phyloP scores from a whole-genome alignment of 2,797 vertebrate species.

The Hylomyscus alleni region DNA sequence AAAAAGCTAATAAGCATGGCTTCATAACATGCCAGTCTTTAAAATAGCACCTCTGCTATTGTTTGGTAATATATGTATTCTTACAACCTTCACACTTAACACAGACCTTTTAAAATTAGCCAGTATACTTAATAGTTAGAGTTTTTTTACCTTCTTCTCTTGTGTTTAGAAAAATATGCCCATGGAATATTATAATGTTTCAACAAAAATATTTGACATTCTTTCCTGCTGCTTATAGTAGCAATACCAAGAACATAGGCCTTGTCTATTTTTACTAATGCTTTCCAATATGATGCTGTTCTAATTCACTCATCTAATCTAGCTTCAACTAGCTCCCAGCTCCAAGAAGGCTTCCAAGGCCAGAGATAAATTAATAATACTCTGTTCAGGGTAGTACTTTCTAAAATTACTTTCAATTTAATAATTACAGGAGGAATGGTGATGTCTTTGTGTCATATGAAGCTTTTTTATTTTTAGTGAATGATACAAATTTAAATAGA shows the following conservation, averaged over 20 bases:
- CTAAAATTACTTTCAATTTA: conserved; percentile 89
- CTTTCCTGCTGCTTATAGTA: conserved; percentile 67
- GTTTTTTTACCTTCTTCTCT: conserved; percentile 71
- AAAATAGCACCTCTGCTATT: conserved; percentile 55
- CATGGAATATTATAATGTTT: conserved; percentile 67
- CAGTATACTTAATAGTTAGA: background rate
- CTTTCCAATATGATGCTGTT: conserved; percentile 87
- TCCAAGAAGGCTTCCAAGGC: conserved; percentile 84
- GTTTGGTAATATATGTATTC: conserved; percentile 40
- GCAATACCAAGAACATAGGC: conserved; percentile 84
- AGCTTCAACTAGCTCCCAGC: conserved; percentile 85
- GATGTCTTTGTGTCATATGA: conserved; percentile 80
- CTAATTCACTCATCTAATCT: conserved; percentile 89
- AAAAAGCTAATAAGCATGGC: conserved; percentile 70
- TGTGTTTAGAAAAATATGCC: conserved; percentile 71
- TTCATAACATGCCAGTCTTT: conserved; percentile 55
- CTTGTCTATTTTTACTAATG: conserved; percentile 84
- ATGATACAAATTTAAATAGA: conserved; percentile 86
- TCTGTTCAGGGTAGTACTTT: conserved; percentile 87
- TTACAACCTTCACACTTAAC: conserved; percentile 17
- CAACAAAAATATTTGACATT: conserved; percentile 74
- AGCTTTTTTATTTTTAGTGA: conserved; percentile 84
- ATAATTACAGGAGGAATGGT: conserved; percentile 87
- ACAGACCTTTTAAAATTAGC: conserved; percentile 31
- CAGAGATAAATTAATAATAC: conserved; percentile 90